Conservation (phyloP, 2,888 invertebrate species). For the Psylliodes chrysocephalus region DNA sequence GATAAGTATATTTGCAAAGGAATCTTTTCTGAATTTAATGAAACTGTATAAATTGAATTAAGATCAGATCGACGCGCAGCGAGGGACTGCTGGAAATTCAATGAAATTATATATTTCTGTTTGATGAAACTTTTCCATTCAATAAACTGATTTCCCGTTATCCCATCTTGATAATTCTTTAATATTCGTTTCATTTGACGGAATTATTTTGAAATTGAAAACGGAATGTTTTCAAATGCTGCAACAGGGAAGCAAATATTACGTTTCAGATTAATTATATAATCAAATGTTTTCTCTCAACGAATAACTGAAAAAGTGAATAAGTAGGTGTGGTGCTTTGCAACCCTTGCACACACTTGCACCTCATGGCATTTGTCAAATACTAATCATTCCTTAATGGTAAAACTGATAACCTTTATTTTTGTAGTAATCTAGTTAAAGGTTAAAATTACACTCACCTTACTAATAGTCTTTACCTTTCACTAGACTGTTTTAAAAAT, state of each 20-base stretch:
- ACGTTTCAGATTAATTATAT: neutral
- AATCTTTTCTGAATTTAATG: slow-evolving; percentile 45
- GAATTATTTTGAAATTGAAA: slow-evolving; percentile 15
- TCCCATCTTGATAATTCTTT: slow-evolving; percentile 47
- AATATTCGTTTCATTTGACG: slow-evolving; percentile 41
- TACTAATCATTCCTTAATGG: too few relatives aligned
- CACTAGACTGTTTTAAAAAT: too few relatives aligned
- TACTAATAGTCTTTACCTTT: too few relatives aligned
- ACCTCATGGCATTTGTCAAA: too few relatives aligned
- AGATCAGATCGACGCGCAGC: slow-evolving; percentile 52
- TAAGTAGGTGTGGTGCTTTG: too few relatives aligned
- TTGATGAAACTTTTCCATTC: slow-evolving; percentile 45
- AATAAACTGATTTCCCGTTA: slow-evolving; percentile 41
- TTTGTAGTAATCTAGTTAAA: too few relatives aligned
- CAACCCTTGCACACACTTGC: too few relatives aligned
- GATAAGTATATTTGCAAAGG: slow-evolving; percentile 48
- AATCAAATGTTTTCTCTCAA: neutral
- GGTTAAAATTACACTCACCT: too few relatives aligned
- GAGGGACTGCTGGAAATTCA: slow-evolving; percentile 48
- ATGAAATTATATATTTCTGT: slow-evolving; percentile 56
- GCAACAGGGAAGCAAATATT: neutral
- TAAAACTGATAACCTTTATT: too few relatives aligned
- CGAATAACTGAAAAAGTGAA: too few relatives aligned
- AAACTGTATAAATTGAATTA: slow-evolving; percentile 56
- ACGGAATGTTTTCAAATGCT: neutral